Conservation (phyloP, 2,113 vertebrate species). For the Gopherus flavomarginatus region DNA sequence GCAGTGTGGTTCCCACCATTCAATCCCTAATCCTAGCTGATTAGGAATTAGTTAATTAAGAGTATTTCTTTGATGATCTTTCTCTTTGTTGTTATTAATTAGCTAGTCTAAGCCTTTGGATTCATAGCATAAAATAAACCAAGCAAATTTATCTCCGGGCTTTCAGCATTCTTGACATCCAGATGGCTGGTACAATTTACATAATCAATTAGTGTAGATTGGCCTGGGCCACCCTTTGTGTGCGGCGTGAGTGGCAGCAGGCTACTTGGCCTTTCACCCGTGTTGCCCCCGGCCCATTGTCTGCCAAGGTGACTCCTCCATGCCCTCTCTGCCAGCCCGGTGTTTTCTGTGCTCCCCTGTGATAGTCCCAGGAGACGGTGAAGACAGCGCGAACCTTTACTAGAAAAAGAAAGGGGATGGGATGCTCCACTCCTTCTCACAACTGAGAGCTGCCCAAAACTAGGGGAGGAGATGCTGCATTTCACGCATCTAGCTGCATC, state of each 20-base stretch:
- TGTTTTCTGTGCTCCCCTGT: background rate
- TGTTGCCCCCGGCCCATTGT: background rate
- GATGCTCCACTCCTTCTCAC: background rate
- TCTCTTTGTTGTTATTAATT: background rate
- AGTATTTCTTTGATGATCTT: background rate
- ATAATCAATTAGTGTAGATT: background rate
- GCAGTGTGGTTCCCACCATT: background rate
- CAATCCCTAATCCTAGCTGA: background rate
- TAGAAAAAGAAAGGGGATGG: background rate
- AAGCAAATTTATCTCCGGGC: background rate
- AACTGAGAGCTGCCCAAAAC: background rate
- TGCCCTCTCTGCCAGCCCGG: background rate
- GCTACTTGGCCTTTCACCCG: background rate
- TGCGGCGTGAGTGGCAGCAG: background rate
- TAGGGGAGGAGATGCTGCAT: background rate
- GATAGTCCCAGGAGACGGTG: too few relatives aligned
- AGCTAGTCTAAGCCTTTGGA: background rate
- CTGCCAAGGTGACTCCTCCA: background rate
- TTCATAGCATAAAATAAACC: background rate
- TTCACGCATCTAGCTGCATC: background rate
- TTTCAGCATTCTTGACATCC: background rate
- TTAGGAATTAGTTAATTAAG: background rate
- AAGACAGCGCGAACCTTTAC: accelerated
- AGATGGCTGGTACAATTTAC: background rate
- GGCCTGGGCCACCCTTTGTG: background rate